These are phyloP conservation scores for Cosmia pyralina DNA, from an alignment of 2,888 invertebrate genomes.

Conservation along the genomic window DNA sequence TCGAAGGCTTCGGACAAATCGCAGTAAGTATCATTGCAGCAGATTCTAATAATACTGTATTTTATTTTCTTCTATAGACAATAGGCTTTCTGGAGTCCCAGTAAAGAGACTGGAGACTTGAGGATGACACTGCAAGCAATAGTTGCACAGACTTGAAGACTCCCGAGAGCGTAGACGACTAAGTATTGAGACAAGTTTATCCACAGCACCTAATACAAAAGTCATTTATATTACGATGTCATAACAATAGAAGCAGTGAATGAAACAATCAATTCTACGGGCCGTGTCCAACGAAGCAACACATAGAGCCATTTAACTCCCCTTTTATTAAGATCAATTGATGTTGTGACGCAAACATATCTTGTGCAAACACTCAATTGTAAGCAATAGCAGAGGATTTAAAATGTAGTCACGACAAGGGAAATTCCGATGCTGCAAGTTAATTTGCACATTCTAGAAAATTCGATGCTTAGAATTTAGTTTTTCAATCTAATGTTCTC, in stretches of 20 bases:
- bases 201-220: slow-evolving; percentile 10
- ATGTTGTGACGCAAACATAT: slow-evolving; percentile 71
- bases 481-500: slow-evolving; percentile 21
- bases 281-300: slow-evolving; percentile 56
- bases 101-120: background rate
- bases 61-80: background rate
- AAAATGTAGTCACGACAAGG: slow-evolving; percentile 33
- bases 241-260: slow-evolving; percentile 48
- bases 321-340: slow-evolving; percentile 84
- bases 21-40: background rate
- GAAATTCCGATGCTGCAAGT: slow-evolving; percentile 22
- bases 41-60: background rate
- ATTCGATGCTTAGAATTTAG: slow-evolving; percentile 27
- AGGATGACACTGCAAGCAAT: background rate
- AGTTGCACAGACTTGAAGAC: background rate
- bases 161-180: background rate
- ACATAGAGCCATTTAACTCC: slow-evolving; percentile 75
- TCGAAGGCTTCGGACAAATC: background rate
- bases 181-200: background rate
- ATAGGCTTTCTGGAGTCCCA: background rate
- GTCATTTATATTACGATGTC: slow-evolving; percentile 31
- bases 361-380: slow-evolving; percentile 66
- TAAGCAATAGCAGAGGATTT: slow-evolving; percentile 47
- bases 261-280: slow-evolving; percentile 59
- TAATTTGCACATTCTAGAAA: slow-evolving; percentile 24